Evolutionary conservation across 1,140 invertebrate genomes (phyloP), one percentile per base, ranked within the genome.

Genomic region (Magallana ariakensis): DNA sequence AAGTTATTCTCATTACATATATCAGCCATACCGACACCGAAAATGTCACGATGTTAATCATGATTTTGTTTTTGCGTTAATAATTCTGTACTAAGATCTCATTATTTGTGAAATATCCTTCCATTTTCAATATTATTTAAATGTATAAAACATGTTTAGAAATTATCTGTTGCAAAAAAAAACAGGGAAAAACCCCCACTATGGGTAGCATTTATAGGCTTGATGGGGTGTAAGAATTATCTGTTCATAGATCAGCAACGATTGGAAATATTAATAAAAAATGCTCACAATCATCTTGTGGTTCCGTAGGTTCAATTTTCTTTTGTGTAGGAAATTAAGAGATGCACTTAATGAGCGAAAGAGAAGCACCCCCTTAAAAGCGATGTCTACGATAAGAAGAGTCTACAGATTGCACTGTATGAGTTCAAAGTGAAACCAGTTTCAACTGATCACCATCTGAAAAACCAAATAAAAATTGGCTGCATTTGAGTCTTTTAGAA

Each of bases 61-160:
- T 19, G 22, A 75, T 33, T 75, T 75, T 66, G n/a, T 70, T 22
- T 8, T 26, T 33, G 22, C 33, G 22, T 26, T 26, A 19, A 75
- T 75, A 26, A 75, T 46, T 75, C 22, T 11, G 22, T 75, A 19
- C 22, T 26, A 19, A 6, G 22, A 11, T 26, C 22, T 75, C 6
- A 13, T 75, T 26, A 75, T 26, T 26, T 75, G 22, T 33, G 10
- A 26, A 26, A 2, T 11, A 26, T 46, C 33, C 66, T 75, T 75
- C 66, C 33, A 75, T 75, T 75, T 75, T 9, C 26, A 75, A 75
- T 75, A 26, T 26, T 26, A 75, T 75, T 60, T 75, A 75, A 75
- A 75, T 75, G 66, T 11, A 75, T 75, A 75, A 75, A 75, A 75
- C 66, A 13, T 75, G 66, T 75, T 13, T 22, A 75, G 22, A 75